phyloP scores from a whole-genome alignment of 2,888 invertebrate species.

The Lepidocyrtoides sp. region DNA sequence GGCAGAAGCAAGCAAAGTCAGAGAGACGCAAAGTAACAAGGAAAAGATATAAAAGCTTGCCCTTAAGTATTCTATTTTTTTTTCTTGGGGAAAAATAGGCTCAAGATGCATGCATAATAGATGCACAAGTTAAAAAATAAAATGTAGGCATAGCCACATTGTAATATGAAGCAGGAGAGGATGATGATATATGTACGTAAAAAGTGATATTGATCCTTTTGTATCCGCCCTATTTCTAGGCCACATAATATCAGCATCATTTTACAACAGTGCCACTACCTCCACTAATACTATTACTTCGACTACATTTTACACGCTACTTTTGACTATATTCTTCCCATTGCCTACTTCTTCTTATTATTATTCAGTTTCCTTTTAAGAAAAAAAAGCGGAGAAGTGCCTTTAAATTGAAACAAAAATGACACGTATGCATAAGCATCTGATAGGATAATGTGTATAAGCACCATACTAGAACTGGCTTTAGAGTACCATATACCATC shows the following conservation, averaged over 20 bases:
- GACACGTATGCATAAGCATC: constrained; percentile 66
- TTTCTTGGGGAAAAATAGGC: not conserved
- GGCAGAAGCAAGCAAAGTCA: not conserved
- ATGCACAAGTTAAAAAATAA: not conserved
- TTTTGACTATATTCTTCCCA: not conserved
- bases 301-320: no score
- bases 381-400: not conserved
- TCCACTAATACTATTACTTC: not conserved
- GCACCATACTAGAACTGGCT: not conserved
- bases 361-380: constrained; percentile 39
- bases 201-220: constrained; percentile 72
- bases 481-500: not conserved
- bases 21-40: no score
- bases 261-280: no score
- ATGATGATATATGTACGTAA: constrained; percentile 26
- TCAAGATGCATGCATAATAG: constrained; percentile 1
- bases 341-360: not conserved
- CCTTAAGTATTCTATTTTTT: no score
- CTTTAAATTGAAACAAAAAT: constrained; percentile 56
- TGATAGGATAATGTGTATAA: not conserved
- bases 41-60: not conserved
- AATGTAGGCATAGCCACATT: no score
- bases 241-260: constrained; percentile 51
- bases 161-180: not conserved
- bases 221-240: constrained; percentile 76